Base-by-base conservation (phyloP, 2,113 vertebrate genomes). In the Dolichallabes microphthalmus region DNA sequence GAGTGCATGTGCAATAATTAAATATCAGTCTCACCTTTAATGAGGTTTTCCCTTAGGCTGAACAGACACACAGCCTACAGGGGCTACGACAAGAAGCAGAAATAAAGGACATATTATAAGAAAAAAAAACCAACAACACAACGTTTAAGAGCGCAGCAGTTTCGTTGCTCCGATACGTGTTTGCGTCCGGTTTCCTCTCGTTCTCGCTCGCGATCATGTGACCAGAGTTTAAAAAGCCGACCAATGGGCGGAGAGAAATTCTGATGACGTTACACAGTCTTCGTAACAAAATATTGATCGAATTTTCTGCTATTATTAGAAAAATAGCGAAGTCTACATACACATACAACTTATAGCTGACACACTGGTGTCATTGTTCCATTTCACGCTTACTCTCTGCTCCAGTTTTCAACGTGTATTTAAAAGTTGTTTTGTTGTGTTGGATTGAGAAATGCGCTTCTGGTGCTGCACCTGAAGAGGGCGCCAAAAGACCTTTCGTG, bases 381-480 rank as follows among this genome's bases (percentile, higher is more conserved):
- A 7, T 45, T 45, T 45, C 7, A 45, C 45, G 45, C 4, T 9
- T 1, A 30, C 15, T 4, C 0, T 50, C 20, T 73, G 3, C 32
- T 22, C 2, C 19, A 71, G 32, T 45, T 71, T 73, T 45, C 4
- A 45, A 45, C 25, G 4, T 14, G 22, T 50, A 25, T 3, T 45
- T 25, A 39, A 12, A 69, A 10, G 20, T 52, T 17, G 17, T 76
- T 76, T 57, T 53, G 13, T 53, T 52, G 6, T 53, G 9, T 0
- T 19, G 25, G 1, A 17, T 76, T 53, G 74, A 55, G n/a, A 30
- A 53, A n/a, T 19, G 32, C 22, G 17, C 15, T 32, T 35, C 13
- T 78, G 11, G 17, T 4, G n/a, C 13, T 52, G 80, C 22, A 17
- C 84, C 86, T 80, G 83, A 52, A 87, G 81, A 83, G 60, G 84